Percentiles rank a stretch among this genome's conserved stretches.
These are phyloP conservation scores for Gryllus longicercus DNA, from an alignment of 2,888 invertebrate genomes.

Conservation along the genomic window DNA sequence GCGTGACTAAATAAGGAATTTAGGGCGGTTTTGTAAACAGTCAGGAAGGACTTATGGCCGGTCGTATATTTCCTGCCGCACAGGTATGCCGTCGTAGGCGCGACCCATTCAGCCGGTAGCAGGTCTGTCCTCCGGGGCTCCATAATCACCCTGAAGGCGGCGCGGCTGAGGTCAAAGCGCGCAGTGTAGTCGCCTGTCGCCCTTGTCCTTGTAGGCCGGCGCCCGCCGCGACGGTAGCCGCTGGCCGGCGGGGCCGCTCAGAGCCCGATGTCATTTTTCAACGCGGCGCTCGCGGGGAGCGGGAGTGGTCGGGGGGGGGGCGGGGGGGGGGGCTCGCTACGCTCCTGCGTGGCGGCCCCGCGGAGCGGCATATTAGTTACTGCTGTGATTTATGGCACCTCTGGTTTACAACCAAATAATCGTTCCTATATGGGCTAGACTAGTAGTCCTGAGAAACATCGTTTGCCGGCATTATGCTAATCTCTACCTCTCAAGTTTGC, in stretches of 20 bases:
- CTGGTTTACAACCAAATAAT: not conserved
- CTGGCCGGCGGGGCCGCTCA: not conserved
- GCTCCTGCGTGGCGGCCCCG: not conserved
- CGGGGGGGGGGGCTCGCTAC: not conserved
- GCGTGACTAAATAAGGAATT: conserved; percentile 17
- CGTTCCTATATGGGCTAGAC: no score
- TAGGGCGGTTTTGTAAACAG: not conserved
- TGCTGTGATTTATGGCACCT: not conserved
- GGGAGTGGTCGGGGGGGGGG: not conserved
- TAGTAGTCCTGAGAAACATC: no score
- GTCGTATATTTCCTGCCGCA: not conserved
- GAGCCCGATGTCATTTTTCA: not conserved
- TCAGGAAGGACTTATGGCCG: not conserved
- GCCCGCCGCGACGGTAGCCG: not conserved
- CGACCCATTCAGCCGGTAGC: no score
- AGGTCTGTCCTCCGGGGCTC: no score
- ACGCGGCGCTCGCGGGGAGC: not conserved
- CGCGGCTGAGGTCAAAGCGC: no score
- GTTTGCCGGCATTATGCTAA: no score
- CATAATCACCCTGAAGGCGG: no score
- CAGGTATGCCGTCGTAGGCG: not conserved
- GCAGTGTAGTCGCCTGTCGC: no score
- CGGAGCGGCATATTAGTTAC: not conserved
- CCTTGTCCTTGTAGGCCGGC: not conserved
- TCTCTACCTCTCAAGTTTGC: no score